Conservation (phyloP, 2,888 invertebrate species). For the Fragum sueziense region DNA sequence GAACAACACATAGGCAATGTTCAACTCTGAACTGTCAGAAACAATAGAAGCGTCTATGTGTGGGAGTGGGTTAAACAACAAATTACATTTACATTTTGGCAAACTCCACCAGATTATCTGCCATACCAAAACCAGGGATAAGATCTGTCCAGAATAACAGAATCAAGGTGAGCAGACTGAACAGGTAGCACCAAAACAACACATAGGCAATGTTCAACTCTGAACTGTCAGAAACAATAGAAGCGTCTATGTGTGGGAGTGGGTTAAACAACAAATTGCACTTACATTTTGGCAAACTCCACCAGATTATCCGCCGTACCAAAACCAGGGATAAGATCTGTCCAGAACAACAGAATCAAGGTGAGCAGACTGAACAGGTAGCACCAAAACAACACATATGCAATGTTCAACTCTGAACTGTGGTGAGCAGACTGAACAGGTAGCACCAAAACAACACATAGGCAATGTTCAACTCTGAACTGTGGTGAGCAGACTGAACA, state of each 20-base stretch:
- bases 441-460: too few species aligned
- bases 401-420: slow-evolving; percentile 52
- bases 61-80: too few species aligned
- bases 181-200: slow-evolving; percentile 69
- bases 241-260: too few species aligned
- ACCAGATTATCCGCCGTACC: slow-evolving; percentile 62
- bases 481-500: too few species aligned
- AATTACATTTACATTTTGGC: slow-evolving; percentile 58
- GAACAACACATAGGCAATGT: too few species aligned
- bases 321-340: slow-evolving; percentile 71
- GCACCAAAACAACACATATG: slow-evolving; percentile 70
- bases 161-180: slow-evolving; percentile 48
- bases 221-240: neutral
- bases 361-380: slow-evolving; percentile 58
- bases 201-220: slow-evolving; percentile 63
- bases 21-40: too few species aligned
- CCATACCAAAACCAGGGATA: slow-evolving; percentile 72
- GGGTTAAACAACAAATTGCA: too few species aligned
- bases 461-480: too few species aligned
- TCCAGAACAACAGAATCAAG: slow-evolving; percentile 65
- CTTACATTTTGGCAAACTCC: slow-evolving; percentile 60
- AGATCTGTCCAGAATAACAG: slow-evolving; percentile 71
- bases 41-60: too few species aligned
- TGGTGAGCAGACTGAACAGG: too few species aligned
- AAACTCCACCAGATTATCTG: slow-evolving; percentile 55